Base-by-base conservation (phyloP, 2,888 invertebrate species). In the Drosophila anomelani region DNA sequence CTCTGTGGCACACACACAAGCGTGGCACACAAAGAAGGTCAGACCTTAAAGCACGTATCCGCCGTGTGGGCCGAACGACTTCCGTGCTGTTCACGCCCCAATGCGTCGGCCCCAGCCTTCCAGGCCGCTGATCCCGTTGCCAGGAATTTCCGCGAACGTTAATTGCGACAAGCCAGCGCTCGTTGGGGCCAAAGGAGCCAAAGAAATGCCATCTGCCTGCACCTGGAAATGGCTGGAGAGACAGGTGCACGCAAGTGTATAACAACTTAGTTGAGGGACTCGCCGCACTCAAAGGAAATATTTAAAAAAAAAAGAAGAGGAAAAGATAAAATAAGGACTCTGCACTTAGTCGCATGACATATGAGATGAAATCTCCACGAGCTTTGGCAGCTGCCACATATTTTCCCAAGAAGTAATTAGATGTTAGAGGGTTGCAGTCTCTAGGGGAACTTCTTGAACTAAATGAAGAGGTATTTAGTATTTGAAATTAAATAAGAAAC, bases 141-240 rank as follows among this genome's bases (percentile, higher is more conserved):
- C 89, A 85, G 89, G 85, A 85, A 85, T 85, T 85, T 85, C 85
- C 85, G 88, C 85, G 88, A 74, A 81, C 85, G 89, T 89, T 89
- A 85, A 85, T 85, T 85, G 85, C 85, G 89, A 85, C 82, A 87
- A 88, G 88, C 86, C 80, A 74, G 78, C 87, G 79, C 79, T 68
- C 58, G 63, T 60, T 59, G 38, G 75, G 59, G 62, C 58, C 56
- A 76, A 70, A 72, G 66, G 63, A 75, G 71, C 79, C 74, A 87
- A 85, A 76, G 82, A 72, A 79, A 85, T 88, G 71, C 73, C 78
- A 67, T 55, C 69, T 63, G 66, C 55, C 59, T 78, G 75, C 76
- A 56, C 55, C 74, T 70, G 69, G 36, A 70, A 53, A 70, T 68
- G 49, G 47, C 69, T 69, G 36, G 51, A 34, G 51, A 41, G 61